These are phyloP conservation scores for Gymnobelideus leadbeateri DNA, from an alignment of 2,113 vertebrate genomes.

Conservation along the genomic window DNA sequence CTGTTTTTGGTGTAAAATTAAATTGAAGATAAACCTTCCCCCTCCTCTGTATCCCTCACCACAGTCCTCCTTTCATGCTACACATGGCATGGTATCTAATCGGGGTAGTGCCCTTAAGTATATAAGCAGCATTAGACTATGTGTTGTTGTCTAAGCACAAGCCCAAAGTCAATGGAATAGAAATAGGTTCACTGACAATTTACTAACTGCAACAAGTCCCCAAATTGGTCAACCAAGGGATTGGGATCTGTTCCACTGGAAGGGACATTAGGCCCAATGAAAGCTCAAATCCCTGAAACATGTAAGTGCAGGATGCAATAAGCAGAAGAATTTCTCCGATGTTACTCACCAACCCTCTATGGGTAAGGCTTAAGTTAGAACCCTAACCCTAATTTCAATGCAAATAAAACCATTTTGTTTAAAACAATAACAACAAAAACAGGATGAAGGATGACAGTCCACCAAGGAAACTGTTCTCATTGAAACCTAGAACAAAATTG, in stretches of 20 bases:
- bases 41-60: neutral
- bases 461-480: neutral
- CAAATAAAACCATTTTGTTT: neutral
- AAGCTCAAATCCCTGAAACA: neutral
- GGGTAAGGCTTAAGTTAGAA: neutral
- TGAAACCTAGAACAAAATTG: neutral
- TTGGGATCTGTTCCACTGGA: neutral
- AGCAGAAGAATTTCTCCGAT: neutral
- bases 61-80: neutral
- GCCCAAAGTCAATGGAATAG: neutral
- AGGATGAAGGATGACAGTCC: neutral
- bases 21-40: neutral
- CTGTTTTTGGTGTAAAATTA: neutral
- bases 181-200: neutral
- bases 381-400: constrained; percentile 25
- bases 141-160: neutral
- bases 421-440: neutral
- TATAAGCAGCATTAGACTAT: neutral
- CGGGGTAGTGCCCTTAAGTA: neutral
- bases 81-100: neutral
- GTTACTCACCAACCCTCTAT: neutral
- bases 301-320: neutral
- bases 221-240: neutral
- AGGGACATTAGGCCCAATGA: neutral
- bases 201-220: neutral